These are phyloP conservation scores for Cnemophilus loriae DNA, from an alignment of 2,113 vertebrate species.

Conservation along the genomic window DNA sequence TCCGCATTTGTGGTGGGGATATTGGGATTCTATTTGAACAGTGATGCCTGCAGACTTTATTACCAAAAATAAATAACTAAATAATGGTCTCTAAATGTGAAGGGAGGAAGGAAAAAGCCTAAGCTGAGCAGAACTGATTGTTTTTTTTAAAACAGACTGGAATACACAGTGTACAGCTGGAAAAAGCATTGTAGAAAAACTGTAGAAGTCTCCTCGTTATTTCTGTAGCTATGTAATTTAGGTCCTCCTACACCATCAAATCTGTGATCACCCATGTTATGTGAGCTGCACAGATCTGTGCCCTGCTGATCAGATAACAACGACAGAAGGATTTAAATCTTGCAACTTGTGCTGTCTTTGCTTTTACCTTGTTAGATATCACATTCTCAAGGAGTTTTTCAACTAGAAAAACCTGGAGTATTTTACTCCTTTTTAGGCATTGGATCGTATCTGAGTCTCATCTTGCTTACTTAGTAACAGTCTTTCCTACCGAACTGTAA, in stretches of 20 bases:
- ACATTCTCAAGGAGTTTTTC: not conserved
- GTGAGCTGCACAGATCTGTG: not conserved
- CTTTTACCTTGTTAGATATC: not conserved
- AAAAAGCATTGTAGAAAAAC: constrained; percentile 61
- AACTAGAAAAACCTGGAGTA: not conserved
- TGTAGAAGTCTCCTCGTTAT: constrained; percentile 62
- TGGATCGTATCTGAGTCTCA: not conserved
- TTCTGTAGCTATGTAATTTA: constrained; percentile 70
- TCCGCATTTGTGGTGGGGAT: constrained; percentile 31
- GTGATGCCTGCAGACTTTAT: constrained; percentile 33
- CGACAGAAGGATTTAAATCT: not conserved
- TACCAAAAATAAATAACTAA: constrained; percentile 44
- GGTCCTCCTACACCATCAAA: constrained; percentile 64
- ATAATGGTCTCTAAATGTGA: not conserved
- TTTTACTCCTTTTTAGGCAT: not conserved
- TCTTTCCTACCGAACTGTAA: not conserved
- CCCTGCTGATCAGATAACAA: not conserved
- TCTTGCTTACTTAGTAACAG: not conserved
- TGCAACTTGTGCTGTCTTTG: not conserved
- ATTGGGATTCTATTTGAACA: constrained; percentile 39
- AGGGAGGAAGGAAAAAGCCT: not conserved
- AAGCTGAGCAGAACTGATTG: not conserved
- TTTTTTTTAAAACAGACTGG: not conserved
- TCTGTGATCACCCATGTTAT: constrained; percentile 24
- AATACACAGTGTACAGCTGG: not conserved